Evolutionary conservation across 2,797 vertebrate genomes (phyloP).

Genomic region (Pantherophis vulpinus): DNA sequence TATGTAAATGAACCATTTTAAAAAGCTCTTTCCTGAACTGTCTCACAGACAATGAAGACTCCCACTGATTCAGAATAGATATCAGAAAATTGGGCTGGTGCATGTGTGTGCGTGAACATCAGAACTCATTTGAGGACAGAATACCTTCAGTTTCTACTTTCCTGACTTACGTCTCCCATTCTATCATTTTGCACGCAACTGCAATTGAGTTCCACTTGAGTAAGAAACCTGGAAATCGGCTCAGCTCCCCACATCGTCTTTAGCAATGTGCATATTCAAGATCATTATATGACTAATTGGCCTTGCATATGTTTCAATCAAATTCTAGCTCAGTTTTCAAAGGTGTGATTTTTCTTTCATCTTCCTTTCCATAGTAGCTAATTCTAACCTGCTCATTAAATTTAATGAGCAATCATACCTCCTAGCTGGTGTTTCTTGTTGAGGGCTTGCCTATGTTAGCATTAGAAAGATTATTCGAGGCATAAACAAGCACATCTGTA

Average conservation of each 20-base stretch:
- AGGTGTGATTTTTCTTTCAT: constrained; percentile 51
- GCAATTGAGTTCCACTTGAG: constrained; percentile 30
- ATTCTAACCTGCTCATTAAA: constrained; percentile 62
- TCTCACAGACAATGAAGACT: not conserved
- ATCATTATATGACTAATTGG: constrained; percentile 34
- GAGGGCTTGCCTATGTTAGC: constrained; percentile 24
- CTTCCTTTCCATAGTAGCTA: constrained; percentile 49
- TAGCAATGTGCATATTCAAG: constrained; percentile 37
- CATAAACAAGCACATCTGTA: constrained; percentile 36
- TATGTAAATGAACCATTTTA: not conserved
- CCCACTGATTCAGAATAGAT: not conserved
- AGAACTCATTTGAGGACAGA: not conserved
- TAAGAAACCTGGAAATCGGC: constrained; percentile 21
- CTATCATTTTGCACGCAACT: constrained; percentile 26
- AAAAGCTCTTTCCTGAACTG: not conserved
- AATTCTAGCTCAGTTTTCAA: constrained; percentile 33
- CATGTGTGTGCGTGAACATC: not conserved
- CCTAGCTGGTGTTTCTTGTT: constrained; percentile 34
- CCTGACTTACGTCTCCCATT: constrained; percentile 8
- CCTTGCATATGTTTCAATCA: constrained; percentile 45
- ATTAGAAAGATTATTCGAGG: constrained; percentile 52
- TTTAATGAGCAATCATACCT: constrained; percentile 51
- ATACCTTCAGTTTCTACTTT: not conserved
- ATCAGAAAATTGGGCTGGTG: not conserved
- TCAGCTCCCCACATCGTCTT: constrained; percentile 29